Evolutionary conservation across 2,888 invertebrate species (phyloP), one percentile per base, ranked within the genome.

Genomic region (Congeria kusceri): DNA sequence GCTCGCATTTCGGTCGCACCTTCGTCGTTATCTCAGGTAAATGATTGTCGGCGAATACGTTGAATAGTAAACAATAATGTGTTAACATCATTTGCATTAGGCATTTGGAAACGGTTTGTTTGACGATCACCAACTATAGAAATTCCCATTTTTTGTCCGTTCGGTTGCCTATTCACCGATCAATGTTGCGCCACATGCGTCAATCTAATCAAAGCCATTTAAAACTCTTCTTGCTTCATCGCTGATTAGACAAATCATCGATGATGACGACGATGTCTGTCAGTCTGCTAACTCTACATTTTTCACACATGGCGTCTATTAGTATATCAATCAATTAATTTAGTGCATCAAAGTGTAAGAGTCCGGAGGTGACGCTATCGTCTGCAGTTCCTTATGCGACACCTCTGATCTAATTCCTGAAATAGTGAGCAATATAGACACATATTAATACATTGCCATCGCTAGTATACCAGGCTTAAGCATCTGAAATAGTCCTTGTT

Each of bases 261-360:
- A 39, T 39, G 39, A 39, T 15, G 9, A 11, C 39, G 15, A 39
- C 39, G 39, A 39, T 39, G 39, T 39, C 39, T 11, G 39, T 13
- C 39, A 39, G 13, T 11, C 39, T 39, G 39, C 39, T 39, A 11
- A 39, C 39, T 13, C 39, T 15, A 39, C 39, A 61, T 25, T 61
- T 23, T 3, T 57, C 66, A 66, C 66, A 66, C 32, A 57, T 66
- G 15, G 39, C 15, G 32, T 66, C 57, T 15, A 66, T 57, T 13
- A 66, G 66, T n/a, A 39, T 32, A 57, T 53, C 57, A 9, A 57
- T 13, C 1, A 66, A 11, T 13, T 56, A 28, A 27, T 56, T 29
- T 1, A 66, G 57, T 20, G 66, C 56, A 44, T 57, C 57, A 20
- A 66, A 66, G 53, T 49, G n/a, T 28, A 28, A 0, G 23, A 20